Conservation (phyloP, 2,888 invertebrate genomes). For the Campaea margaritaria region DNA sequence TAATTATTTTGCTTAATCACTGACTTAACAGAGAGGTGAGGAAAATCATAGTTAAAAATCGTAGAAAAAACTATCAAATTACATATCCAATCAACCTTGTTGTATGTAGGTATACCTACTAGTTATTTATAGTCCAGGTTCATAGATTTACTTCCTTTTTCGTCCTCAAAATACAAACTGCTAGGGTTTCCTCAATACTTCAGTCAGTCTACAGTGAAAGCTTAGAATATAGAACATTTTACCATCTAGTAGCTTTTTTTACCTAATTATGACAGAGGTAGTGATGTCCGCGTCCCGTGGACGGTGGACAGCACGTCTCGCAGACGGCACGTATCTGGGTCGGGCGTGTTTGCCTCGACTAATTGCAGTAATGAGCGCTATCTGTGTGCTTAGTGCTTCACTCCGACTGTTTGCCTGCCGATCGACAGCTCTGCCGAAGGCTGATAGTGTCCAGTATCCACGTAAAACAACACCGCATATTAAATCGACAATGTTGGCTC, state of each 20-base stretch:
- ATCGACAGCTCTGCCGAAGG: constrained; percentile 65
- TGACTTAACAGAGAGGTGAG: not conserved
- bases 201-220: no score
- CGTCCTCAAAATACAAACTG: no score
- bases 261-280: not conserved
- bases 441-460: constrained; percentile 46
- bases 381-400: constrained; percentile 66
- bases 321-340: constrained; percentile 61
- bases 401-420: constrained; percentile 68
- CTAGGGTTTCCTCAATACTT: no score
- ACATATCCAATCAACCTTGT: no score
- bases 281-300: constrained; percentile 31
- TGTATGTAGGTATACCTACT: no score
- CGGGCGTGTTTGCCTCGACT: constrained; percentile 74
- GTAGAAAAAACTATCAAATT: not conserved
- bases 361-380: constrained; percentile 80
- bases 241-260: not conserved
- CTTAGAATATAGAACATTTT: no score
- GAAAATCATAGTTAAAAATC: not conserved
- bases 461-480: constrained; percentile 42
- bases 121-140: no score
- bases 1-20: not conserved
- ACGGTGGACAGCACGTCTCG: constrained; percentile 42
- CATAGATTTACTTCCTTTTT: no score
- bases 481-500: constrained; percentile 43